phyloP scores from a whole-genome alignment of 2,797 vertebrate species.

The Xiphophorus birchmanni region DNA sequence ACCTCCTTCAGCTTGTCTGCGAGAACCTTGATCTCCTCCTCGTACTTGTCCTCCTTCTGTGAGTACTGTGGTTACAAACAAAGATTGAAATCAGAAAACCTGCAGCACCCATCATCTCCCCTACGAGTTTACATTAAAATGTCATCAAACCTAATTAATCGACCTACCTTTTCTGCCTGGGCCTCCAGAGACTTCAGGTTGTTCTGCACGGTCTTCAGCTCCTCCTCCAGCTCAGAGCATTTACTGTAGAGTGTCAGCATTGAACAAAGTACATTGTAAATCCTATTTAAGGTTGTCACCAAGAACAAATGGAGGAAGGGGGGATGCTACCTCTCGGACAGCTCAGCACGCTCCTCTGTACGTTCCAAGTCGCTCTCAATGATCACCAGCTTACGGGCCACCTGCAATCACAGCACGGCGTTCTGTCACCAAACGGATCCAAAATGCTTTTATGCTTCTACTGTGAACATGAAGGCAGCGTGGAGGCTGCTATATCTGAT shows the following conservation, averaged over 20 bases:
- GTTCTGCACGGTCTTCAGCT: slow-evolving; percentile 99
- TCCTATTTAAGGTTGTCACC: not conserved
- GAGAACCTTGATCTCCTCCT: slow-evolving; percentile 98
- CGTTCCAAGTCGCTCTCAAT: slow-evolving; percentile 98
- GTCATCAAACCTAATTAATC: not conserved
- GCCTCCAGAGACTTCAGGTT: slow-evolving; percentile 99
- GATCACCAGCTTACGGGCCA: slow-evolving; percentile 98
- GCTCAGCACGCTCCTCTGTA: slow-evolving; percentile 95
- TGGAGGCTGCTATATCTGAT: slow-evolving; percentile 9
- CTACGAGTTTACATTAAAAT: not conserved
- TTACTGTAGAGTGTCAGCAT: slow-evolving; percentile 86
- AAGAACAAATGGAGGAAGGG: not conserved
- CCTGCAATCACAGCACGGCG: slow-evolving; percentile 77
- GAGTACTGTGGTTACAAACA: slow-evolving; percentile 89
- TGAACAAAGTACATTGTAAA: not conserved
- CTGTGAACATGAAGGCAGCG: slow-evolving; percentile 1
- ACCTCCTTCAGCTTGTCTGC: slow-evolving; percentile 99
- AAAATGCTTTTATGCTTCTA: not conserved
- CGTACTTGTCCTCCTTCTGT: slow-evolving; percentile 98
- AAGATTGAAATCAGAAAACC: slow-evolving; percentile 24
- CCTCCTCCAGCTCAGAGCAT: slow-evolving; percentile 98
- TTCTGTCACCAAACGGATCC: not conserved
- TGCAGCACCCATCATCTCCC: not conserved
- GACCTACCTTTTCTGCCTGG: slow-evolving; percentile 96
- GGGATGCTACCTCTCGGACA: slow-evolving; percentile 91